Base-by-base conservation (phyloP, 2,888 invertebrate species). In the Muschampia plurimacula region DNA sequence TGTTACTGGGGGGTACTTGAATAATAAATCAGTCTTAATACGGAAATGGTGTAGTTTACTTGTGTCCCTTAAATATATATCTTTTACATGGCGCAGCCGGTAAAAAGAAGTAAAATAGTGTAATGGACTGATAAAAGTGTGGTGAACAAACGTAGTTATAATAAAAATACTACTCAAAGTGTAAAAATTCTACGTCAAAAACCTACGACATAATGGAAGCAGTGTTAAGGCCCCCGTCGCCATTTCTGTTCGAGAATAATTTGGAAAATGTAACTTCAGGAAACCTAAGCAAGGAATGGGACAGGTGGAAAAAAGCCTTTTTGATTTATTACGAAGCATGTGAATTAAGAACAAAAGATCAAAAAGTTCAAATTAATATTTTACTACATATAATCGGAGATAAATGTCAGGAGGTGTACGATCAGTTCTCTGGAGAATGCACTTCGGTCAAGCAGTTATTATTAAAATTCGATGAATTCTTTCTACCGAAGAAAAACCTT, bases 391-490 rank as follows among this genome's bases (percentile, higher is more conserved):
- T 60, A 13, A 60, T 60, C 39, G 60, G 60, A 6, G 60, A 60
- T 12, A 60, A 60, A 39, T 60, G 60, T 60, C 60, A 39, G 12
- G 60, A 60, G 13, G 60, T 60, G 39, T n/a, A 60, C 12, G 60
- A 60, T 7, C 60, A 60, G 12, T 60, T 60, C 12, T 10, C 36
- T 2, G 60, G 15, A 15, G 15, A 55, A 55, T 8, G 10, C 46
- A 46, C 46, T 46, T 46, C 60, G 13, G 60, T 60, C 4, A 13
- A 60, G 13, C 32, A 39, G 7, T 1, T 60, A 60, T n/a, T 60
- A n/a, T 2, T 36, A 39, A 36, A 32, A n/a, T 60, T 60, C 39
- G 36, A n/a, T 7, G 13, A 32, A 36, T 60, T 13, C 36, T 60
- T 60, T 60, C 7, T 13, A 12, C 60, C 60, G 36, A 60, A 60